A percentile compares a stretch with the other conserved stretches of the same genome.
phyloP scores from a whole-genome alignment of 2,797 vertebrate species.

The Chromobotia macracanthus region DNA sequence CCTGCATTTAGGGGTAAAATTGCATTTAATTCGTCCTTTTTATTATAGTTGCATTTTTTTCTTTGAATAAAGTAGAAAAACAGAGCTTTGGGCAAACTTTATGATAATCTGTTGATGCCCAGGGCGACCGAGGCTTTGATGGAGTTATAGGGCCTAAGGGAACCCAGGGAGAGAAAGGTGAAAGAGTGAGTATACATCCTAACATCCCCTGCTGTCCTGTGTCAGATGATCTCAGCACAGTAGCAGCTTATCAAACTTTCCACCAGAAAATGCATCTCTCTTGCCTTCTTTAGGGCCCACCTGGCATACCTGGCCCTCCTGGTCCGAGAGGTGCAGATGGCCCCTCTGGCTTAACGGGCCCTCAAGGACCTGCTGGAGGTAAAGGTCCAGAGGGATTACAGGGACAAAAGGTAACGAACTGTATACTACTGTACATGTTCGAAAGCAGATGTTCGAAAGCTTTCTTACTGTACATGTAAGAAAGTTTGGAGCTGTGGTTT shows the following conservation, averaged over 20 bases:
- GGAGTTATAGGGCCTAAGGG: constrained; percentile 89
- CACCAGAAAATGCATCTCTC: neutral
- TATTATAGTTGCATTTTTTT: neutral
- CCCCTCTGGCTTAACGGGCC: constrained; percentile 79
- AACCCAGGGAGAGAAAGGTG: constrained; percentile 93
- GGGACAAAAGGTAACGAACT: constrained; percentile 90
- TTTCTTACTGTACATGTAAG: constrained; percentile 25
- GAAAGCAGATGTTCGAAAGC: constrained; percentile 64
- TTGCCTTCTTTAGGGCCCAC: constrained; percentile 76
- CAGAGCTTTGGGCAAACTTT: neutral
- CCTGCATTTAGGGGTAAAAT: neutral
- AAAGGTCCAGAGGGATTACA: constrained; percentile 94
- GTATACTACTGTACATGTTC: constrained; percentile 30
- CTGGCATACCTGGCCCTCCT: constrained; percentile 83
- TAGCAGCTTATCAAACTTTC: neutral
- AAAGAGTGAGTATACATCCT: constrained; percentile 81
- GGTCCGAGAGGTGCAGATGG: constrained; percentile 88
- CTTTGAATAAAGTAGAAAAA: neutral
- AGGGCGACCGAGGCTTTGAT: constrained; percentile 92
- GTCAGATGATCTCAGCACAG: neutral
- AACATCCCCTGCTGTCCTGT: neutral
- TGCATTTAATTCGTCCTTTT: neutral
- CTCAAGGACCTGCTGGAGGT: constrained; percentile 81
- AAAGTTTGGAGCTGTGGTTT: neutral
- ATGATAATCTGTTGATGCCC: constrained; percentile 20